phyloP scores from a whole-genome alignment of 2,113 vertebrate genomes.

The Perognathus longimembris region DNA sequence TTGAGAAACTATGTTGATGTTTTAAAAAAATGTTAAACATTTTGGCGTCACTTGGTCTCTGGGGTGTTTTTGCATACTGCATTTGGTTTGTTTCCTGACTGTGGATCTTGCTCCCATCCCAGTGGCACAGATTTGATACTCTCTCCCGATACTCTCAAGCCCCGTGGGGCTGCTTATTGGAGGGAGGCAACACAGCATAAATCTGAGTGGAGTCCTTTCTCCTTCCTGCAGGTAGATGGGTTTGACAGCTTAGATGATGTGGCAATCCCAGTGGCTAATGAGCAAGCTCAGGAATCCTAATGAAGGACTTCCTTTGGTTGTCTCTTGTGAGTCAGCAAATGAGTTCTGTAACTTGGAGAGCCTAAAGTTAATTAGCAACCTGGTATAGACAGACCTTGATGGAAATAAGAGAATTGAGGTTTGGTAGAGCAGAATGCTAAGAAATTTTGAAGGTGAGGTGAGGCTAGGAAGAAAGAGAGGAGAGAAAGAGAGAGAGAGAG shows the following conservation, averaged over 20 bases:
- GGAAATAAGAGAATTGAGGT: conserved; percentile 57
- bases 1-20: background rate
- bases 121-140: background rate
- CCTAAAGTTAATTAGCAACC: conserved; percentile 69
- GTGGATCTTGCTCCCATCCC: background rate
- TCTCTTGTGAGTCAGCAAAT: conserved; percentile 76
- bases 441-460: conserved; percentile 52
- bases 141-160: background rate
- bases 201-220: background rate
- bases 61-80: background rate
- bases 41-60: background rate
- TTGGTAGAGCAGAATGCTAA: conserved; percentile 38
- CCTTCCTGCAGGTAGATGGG: background rate
- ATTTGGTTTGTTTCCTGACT: background rate
- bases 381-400: conserved; percentile 62
- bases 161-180: background rate
- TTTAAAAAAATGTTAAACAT: conserved; percentile 53
- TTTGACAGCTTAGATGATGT: conserved; percentile 19
- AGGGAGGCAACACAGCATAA: background rate
- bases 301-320: conserved; percentile 74
- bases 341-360: conserved; percentile 66
- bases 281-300: conserved; percentile 69
- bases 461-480: too few relatives aligned
- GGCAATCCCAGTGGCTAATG: conserved; percentile 59
- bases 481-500: too few relatives aligned